A percentile compares a stretch with the other conserved stretches of the same genome.
phyloP scores from a whole-genome alignment of 2,888 invertebrate species.

The Oeneis ivallda region DNA sequence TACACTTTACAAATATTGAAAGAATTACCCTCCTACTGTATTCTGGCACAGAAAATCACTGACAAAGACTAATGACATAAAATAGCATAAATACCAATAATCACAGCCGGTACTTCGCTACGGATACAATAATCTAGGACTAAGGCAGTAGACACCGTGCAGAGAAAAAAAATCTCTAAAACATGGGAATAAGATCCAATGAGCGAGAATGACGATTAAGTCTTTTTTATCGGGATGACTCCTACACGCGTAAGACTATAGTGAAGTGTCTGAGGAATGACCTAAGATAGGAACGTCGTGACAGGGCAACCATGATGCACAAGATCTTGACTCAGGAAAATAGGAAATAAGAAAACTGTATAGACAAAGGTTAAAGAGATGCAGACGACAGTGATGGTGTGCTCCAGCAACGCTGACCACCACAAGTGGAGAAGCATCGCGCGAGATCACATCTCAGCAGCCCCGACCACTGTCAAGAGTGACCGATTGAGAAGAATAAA shows the following conservation, averaged over 20 bases:
- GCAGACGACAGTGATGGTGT: neutral
- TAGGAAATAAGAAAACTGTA: too few species aligned
- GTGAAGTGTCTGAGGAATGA: slow-evolving; percentile 51
- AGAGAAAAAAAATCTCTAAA: slow-evolving; percentile 41
- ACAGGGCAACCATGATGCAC: slow-evolving; percentile 32
- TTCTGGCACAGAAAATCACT: slow-evolving; percentile 4
- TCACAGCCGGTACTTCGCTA: slow-evolving; percentile 19
- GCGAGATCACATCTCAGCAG: too few species aligned
- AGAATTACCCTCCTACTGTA: slow-evolving; percentile 1
- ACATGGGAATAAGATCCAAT: slow-evolving; percentile 35
- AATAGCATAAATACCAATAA: slow-evolving; percentile 25
- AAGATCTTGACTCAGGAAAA: too few species aligned
- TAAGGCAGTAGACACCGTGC: neutral
- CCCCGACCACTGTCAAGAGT: too few species aligned
- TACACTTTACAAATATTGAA: neutral
- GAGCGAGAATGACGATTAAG: slow-evolving; percentile 19
- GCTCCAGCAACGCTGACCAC: too few species aligned
- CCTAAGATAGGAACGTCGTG: slow-evolving; percentile 41
- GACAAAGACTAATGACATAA: slow-evolving; percentile 14
- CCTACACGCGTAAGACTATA: slow-evolving; percentile 66
- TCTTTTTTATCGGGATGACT: slow-evolving; percentile 46
- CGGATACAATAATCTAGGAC: slow-evolving; percentile 20
- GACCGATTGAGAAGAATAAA: too few species aligned
- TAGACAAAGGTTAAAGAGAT: neutral
- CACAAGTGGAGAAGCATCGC: too few species aligned